phyloP scores from a whole-genome alignment of 1,140 invertebrate genomes.

The Papilio polyxenes region DNA sequence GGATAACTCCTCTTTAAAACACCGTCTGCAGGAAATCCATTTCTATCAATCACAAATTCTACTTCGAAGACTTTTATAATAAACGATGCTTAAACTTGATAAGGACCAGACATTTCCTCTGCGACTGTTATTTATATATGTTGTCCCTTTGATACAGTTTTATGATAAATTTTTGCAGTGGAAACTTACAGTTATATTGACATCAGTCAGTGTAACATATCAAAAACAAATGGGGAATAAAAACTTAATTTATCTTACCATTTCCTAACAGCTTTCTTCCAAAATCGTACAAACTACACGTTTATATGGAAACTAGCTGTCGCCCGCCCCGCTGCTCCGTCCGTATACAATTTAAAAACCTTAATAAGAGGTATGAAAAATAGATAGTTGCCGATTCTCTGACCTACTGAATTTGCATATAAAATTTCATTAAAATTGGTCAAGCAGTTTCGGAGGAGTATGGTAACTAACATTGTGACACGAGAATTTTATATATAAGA shows the following conservation, averaged over 20 bases:
- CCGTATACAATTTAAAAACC: no score
- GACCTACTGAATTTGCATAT: no score
- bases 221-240: not conserved
- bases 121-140: slow-evolving; percentile 15
- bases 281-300: no score
- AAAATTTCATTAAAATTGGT: no score
- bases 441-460: no score
- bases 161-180: not conserved
- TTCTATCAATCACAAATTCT: slow-evolving; percentile 23
- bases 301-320: no score
- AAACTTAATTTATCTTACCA: not conserved
- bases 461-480: no score
- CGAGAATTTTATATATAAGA: no score
- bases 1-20: slow-evolving; percentile 24
- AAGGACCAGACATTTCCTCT: slow-evolving; percentile 16
- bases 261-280: not conserved
- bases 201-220: not conserved
- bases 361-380: no score
- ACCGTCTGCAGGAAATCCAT: slow-evolving; percentile 24
- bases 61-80: slow-evolving; percentile 26
- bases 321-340: no score
- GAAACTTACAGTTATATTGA: not conserved
- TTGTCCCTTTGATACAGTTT: not conserved
- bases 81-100: slow-evolving; percentile 8
- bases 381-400: no score